These are phyloP conservation scores for Hiodon tergisus DNA, from an alignment of 2,113 vertebrate species.

Conservation along the genomic window DNA sequence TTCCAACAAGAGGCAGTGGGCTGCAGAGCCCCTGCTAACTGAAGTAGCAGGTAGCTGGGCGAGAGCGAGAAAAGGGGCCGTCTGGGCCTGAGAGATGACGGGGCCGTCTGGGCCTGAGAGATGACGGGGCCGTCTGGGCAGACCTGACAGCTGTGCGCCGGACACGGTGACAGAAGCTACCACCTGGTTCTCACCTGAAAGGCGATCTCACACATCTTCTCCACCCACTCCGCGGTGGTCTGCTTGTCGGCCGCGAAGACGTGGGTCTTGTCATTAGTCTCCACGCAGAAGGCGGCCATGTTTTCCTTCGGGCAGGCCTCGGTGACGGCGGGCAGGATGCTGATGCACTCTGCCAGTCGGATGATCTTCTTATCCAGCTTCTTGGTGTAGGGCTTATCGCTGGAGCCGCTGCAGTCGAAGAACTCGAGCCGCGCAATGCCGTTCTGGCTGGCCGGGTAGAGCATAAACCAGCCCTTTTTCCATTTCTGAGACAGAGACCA, in stretches of 20 bases:
- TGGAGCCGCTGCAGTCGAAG: slow-evolving; percentile 71
- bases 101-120: too few relatives aligned
- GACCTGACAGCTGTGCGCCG: too few relatives aligned
- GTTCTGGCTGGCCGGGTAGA: slow-evolving; percentile 85
- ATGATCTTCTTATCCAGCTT: slow-evolving; percentile 88
- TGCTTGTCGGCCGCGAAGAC: slow-evolving; percentile 76
- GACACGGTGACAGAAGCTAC: too few relatives aligned
- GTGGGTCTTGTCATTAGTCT: slow-evolving; percentile 82
- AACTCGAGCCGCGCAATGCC: slow-evolving; percentile 92
- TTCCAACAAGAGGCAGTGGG: not conserved
- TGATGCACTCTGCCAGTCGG: slow-evolving; percentile 86
- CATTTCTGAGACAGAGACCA: slow-evolving; percentile 68
- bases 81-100: too few relatives aligned
- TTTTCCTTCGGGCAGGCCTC: slow-evolving; percentile 81
- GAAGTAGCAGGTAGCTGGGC: not conserved
- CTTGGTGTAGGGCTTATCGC: slow-evolving; percentile 67
- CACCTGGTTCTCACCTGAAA: slow-evolving; percentile 73
- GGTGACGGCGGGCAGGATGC: slow-evolving; percentile 70
- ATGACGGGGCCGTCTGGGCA: too few relatives aligned
- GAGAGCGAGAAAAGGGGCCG: not conserved
- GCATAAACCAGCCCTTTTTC: slow-evolving; percentile 90
- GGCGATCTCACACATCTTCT: slow-evolving; percentile 82
- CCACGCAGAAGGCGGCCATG: slow-evolving; percentile 80
- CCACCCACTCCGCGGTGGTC: slow-evolving; percentile 77
- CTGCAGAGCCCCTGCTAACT: not conserved